Conservation (phyloP, 1,140 invertebrate genomes). For the Charaxes varanes region DNA sequence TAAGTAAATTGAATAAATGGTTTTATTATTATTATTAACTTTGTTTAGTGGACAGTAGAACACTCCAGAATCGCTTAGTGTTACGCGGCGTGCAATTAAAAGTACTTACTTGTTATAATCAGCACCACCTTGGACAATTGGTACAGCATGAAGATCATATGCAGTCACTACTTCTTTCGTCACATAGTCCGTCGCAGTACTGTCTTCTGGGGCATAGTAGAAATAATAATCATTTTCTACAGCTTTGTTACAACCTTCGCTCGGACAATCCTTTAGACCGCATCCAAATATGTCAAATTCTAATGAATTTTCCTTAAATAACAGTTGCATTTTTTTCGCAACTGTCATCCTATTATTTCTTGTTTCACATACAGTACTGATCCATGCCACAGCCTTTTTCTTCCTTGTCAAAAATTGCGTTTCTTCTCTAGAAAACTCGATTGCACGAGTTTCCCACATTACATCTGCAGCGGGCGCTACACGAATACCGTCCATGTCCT, state of each 20-base stretch:
- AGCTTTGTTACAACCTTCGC: constrained; percentile 45
- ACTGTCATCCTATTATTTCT: constrained; percentile 72
- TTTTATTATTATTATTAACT: no score
- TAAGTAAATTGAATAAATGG: no score
- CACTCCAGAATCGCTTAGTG: no score
- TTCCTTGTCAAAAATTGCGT: constrained; percentile 35
- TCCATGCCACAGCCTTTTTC: constrained; percentile 75
- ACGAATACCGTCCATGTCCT: constrained; percentile 39
- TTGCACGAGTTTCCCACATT: constrained; percentile 28
- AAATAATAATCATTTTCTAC: constrained; percentile 77
- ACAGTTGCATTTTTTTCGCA: constrained; percentile 72
- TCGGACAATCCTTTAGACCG: constrained; percentile 47
- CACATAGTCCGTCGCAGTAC: constrained; percentile 76
- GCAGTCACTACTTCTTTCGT: constrained; percentile 77
- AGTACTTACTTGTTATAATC: constrained; percentile 48
- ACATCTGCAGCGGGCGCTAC: constrained; percentile 41
- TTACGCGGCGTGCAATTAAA: no score
- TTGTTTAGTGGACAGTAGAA: no score
- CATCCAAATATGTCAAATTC: constrained; percentile 84
- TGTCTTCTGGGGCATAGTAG: constrained; percentile 81
- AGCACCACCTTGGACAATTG: constrained; percentile 68
- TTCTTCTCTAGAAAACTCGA: constrained; percentile 18
- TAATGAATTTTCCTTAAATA: constrained; percentile 59
- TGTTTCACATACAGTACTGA: constrained; percentile 76
- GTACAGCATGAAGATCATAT: constrained; percentile 67